Conservation (phyloP, 2,113 vertebrate species). For the Zingel zingel region DNA sequence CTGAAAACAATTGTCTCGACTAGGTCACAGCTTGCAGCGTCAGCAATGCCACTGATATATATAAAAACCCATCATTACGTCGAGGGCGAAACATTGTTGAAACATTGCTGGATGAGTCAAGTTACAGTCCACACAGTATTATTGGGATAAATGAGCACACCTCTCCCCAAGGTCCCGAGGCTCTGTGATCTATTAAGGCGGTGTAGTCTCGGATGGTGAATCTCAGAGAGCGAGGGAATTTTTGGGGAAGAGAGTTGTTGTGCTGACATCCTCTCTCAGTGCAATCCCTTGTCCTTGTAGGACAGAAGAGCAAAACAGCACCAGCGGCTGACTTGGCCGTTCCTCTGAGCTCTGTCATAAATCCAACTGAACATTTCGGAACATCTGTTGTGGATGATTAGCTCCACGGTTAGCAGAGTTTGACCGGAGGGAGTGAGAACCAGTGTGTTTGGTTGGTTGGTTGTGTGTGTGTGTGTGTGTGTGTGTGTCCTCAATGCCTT, state of each 20-base stretch:
- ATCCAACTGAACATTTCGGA: constrained; percentile 83
- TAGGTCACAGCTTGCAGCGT: constrained; percentile 35
- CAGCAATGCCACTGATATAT: constrained; percentile 36
- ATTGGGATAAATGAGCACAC: constrained; percentile 76
- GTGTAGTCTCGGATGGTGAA: constrained; percentile 71
- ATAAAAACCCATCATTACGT: constrained; percentile 36
- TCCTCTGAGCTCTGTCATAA: constrained; percentile 81
- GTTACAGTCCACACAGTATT: constrained; percentile 71
- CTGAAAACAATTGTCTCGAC: constrained; percentile 33
- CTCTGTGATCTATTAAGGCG: constrained; percentile 76
- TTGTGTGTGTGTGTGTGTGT: constrained; percentile 13
- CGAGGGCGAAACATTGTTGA: constrained; percentile 33
- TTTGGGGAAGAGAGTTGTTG: constrained; percentile 61
- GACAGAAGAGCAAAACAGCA: constrained; percentile 75
- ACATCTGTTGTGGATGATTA: constrained; percentile 86
- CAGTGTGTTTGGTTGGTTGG: constrained; percentile 50
- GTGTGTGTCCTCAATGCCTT: constrained; percentile 33
- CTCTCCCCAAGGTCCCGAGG: constrained; percentile 72
- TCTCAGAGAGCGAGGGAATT: constrained; percentile 63
- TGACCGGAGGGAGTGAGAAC: constrained; percentile 76
- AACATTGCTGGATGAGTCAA: constrained; percentile 55
- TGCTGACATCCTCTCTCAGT: constrained; percentile 76
- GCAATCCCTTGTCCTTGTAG: constrained; percentile 82
- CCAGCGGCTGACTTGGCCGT: constrained; percentile 83
- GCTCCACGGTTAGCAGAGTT: constrained; percentile 80